Evolutionary conservation across 1,140 invertebrate species (phyloP).

Genomic region (Eciton burchellii): DNA sequence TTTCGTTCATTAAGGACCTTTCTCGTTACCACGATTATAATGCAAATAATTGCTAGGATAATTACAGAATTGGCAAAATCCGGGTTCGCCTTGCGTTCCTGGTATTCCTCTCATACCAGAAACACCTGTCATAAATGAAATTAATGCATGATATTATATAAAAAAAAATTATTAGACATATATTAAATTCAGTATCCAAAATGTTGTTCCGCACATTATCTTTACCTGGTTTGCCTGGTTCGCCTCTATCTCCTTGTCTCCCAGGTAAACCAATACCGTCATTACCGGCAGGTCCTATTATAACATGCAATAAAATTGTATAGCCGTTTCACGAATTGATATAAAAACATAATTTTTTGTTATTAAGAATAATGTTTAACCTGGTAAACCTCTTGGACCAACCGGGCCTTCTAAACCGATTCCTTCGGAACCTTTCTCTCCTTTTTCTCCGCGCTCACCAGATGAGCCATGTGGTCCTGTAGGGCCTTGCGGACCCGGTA

Average conservation of each 20-base stretch:
- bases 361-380: slow-evolving; percentile 79
- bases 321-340: neutral
- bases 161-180: neutral
- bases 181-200: neutral
- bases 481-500: slow-evolving; percentile 87
- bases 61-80: slow-evolving; percentile 88
- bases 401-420: slow-evolving; percentile 89
- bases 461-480: slow-evolving; percentile 86
- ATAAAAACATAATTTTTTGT: neutral
- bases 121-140: slow-evolving; percentile 76
- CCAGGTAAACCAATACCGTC: slow-evolving; percentile 87
- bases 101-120: slow-evolving; percentile 85
- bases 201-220: slow-evolving; percentile 6
- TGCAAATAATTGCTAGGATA: slow-evolving; percentile 77
- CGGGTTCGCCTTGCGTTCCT: slow-evolving; percentile 87
- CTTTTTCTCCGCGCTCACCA: slow-evolving; percentile 90
- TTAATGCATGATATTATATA: neutral
- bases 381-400: slow-evolving; percentile 88
- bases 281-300: slow-evolving; percentile 87
- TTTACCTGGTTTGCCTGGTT: slow-evolving; percentile 88
- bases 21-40: slow-evolving; percentile 70
- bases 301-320: slow-evolving; percentile 20
- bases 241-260: slow-evolving; percentile 88
- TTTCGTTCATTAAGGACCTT: slow-evolving; percentile 64
- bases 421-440: slow-evolving; percentile 89